Evolutionary conservation across 2,888 invertebrate species (phyloP).

Genomic region (Cordilura impudica): DNA sequence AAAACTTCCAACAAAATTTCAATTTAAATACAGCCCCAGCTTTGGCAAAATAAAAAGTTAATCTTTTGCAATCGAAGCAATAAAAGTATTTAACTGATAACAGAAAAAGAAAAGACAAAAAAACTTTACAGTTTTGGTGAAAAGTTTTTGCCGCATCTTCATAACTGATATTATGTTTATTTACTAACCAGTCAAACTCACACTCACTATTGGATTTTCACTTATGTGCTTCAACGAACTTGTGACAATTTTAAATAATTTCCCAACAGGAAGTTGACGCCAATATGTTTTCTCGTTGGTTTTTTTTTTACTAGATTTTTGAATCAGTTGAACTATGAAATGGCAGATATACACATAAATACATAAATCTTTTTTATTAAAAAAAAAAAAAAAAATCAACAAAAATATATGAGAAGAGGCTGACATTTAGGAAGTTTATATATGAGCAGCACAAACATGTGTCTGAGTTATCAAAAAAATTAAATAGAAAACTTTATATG

Average conservation of each 20-base stretch:
- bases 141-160: slow-evolving; percentile 15
- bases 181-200: not conserved
- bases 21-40: not conserved
- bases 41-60: slow-evolving; percentile 21
- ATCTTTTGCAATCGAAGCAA: slow-evolving; percentile 1
- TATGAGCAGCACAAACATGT: slow-evolving; percentile 2
- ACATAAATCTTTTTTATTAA: slow-evolving; percentile 26
- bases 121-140: not conserved
- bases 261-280: slow-evolving; percentile 41
- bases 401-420: not conserved
- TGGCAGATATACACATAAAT: not conserved
- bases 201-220: slow-evolving; percentile 20
- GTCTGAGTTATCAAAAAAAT: not conserved
- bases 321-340: slow-evolving; percentile 21
- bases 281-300: slow-evolving; percentile 26
- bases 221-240: slow-evolving; percentile 39
- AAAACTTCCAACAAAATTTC: not conserved
- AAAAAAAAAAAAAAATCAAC: not conserved
- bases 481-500: not conserved
- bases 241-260: slow-evolving; percentile 38
- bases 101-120: not conserved
- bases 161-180: slow-evolving; percentile 10
- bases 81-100: slow-evolving; percentile 26
- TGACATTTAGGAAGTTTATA: slow-evolving; percentile 6
- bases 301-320: not conserved